Percentiles rank a stretch among this genome's conserved stretches.
Evolutionary conservation across 2,113 vertebrate species (phyloP).

Genomic region (Manacus vitellinus): DNA sequence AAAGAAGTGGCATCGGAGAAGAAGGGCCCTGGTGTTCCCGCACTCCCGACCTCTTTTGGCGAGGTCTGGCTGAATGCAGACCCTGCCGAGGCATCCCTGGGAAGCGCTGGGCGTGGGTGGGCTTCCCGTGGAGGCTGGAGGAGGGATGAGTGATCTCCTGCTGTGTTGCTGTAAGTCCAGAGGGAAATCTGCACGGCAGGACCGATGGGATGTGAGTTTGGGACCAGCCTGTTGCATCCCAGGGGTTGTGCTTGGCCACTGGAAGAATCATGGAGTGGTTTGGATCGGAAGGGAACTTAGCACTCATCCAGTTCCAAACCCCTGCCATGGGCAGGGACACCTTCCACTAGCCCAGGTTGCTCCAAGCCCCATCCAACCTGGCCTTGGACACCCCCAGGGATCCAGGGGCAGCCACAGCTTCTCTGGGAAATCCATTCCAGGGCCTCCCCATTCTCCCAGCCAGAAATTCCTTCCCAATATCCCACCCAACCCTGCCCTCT

Average conservation of each 20-base stretch:
- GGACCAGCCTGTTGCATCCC: background rate
- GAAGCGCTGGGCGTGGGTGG: fast-evolving
- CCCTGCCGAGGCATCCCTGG: fast-evolving
- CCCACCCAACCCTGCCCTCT: background rate
- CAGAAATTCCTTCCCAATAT: background rate
- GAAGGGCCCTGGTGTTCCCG: fast-evolving
- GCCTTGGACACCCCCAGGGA: background rate
- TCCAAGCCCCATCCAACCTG: fast-evolving
- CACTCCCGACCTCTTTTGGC: fast-evolving
- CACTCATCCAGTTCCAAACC: background rate
- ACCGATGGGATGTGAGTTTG: fast-evolving
- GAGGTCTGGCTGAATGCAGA: background rate
- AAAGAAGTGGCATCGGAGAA: background rate
- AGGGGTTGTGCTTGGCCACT: background rate
- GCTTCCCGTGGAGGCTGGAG: background rate
- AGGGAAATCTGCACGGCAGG: fast-evolving
- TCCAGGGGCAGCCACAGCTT: background rate
- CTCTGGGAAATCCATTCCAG: background rate
- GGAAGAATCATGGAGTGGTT: background rate
- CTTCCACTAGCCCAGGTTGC: background rate
- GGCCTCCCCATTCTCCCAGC: background rate
- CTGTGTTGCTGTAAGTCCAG: background rate
- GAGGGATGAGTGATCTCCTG: fast-evolving
- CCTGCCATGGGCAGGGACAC: too few species aligned
- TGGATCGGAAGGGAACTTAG: background rate